These are phyloP conservation scores for Venusia cambrica DNA, from an alignment of 2,888 invertebrate species.

Conservation along the genomic window DNA sequence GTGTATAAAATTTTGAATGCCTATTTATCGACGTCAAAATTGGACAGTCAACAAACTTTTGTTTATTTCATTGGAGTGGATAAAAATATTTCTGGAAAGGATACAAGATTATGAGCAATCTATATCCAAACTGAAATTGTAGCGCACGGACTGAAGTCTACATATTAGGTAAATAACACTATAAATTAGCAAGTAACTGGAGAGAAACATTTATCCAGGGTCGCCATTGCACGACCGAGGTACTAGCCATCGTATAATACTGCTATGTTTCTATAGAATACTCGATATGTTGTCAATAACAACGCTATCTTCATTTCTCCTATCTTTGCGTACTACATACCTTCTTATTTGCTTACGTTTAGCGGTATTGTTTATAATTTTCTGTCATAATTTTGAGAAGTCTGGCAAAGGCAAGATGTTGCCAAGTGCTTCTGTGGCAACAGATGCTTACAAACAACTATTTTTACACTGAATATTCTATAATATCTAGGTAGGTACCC, in stretches of 20 bases:
- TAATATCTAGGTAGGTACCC: slow-evolving; percentile 10
- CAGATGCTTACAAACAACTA: slow-evolving; percentile 11
- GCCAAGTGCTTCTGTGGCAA: slow-evolving; percentile 23
- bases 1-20: slow-evolving; percentile 70
- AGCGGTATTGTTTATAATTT: slow-evolving; percentile 18
- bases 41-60: slow-evolving; percentile 82
- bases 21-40: slow-evolving; percentile 69
- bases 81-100: slow-evolving; percentile 62
- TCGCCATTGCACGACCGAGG: slow-evolving; percentile 79
- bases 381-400: slow-evolving; percentile 28
- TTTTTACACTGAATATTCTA: slow-evolving; percentile 2
- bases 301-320: slow-evolving; percentile 38
- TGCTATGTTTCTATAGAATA: slow-evolving; percentile 36
- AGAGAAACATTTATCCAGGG: slow-evolving; percentile 56
- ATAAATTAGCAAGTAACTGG: slow-evolving; percentile 47
- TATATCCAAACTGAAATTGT: slow-evolving; percentile 67
- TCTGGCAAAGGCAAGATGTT: slow-evolving; percentile 27
- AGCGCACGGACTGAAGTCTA: slow-evolving; percentile 68
- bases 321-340: slow-evolving; percentile 28
- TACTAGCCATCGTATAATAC: slow-evolving; percentile 40
- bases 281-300: slow-evolving; percentile 44
- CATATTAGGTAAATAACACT: slow-evolving; percentile 71
- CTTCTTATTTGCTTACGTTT: slow-evolving; percentile 25
- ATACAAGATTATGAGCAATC: slow-evolving; percentile 73
- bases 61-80: slow-evolving; percentile 76